Base-by-base conservation (phyloP, 2,797 vertebrate species). In the Garrulus glandarius region DNA sequence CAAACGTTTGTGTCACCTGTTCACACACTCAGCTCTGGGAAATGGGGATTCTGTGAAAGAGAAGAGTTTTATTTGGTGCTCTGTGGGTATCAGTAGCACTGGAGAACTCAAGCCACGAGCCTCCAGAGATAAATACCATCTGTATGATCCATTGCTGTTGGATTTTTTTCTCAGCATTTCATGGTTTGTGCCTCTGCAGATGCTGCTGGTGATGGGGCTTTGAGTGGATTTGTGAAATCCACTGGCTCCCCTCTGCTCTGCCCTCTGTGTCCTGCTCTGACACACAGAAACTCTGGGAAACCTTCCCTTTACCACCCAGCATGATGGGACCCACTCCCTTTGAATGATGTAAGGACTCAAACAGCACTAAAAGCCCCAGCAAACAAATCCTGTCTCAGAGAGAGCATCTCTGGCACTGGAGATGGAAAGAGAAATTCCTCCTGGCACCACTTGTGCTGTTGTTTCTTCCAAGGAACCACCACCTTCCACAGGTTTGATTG, bases 301-400 rank as follows among this genome's bases (percentile, higher is more conserved):
- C 29, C n/a, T 22, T 7, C 52, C 52, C 36, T 43, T 53, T 24
- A 3, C 13, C 30, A 6, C 75, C n/a, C 46, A 71, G 71, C 30
- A 4, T 0, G 2, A 43, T 15, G n/a, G 34, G 12, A 21, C 16
- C 4, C 0, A 13, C 20, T 16, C 52, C 34, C 21, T 63, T 5
- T 26, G 13, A 8, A 5, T 0, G 43, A n/a, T 30, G 27, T 2
- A n/a, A 63, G 36, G 50, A 26, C 0, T 7, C 55, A 37, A 61
- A 41, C 7, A 9, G 36, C 12, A n/a, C 10, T 4, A 20, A 74
- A 81, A 84, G 7, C 12, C 24, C 18, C 50, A 41, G 16, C 13
- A 53, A 74, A 70, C 11, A 27, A n/a, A 5, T 43, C 20, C 53
- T 78, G 36, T 7, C 19, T 47, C 43, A 49, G 37, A 36, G 34